Conservation (phyloP, 2,888 invertebrate species). For the Ypsolopha sequella region DNA sequence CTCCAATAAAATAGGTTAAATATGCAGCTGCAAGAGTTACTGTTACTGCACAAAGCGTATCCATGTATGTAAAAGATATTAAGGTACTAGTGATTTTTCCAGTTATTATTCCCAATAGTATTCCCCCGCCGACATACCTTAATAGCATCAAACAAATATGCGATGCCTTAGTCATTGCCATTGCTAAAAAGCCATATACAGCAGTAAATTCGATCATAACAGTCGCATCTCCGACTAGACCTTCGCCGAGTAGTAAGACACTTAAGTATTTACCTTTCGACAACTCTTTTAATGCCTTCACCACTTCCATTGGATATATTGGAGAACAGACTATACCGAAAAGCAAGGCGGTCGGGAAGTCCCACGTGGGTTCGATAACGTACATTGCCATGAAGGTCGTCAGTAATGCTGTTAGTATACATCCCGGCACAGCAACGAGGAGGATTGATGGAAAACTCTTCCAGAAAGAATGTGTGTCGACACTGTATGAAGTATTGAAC, state of each 20-base stretch:
- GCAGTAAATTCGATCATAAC: slow-evolving; percentile 54
- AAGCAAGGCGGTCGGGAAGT: slow-evolving; percentile 36
- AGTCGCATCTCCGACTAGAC: slow-evolving; percentile 49
- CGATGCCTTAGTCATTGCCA: slow-evolving; percentile 33
- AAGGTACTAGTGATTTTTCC: slow-evolving; percentile 41
- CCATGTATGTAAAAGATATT: slow-evolving; percentile 46
- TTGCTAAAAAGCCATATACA: slow-evolving; percentile 39
- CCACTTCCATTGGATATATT: slow-evolving; percentile 54
- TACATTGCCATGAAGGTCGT: slow-evolving; percentile 47
- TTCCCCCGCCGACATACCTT: slow-evolving; percentile 46
- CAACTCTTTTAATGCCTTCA: slow-evolving; percentile 41
- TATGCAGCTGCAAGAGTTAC: slow-evolving; percentile 47
- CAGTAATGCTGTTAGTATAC: slow-evolving; percentile 39
- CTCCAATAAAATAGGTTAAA: slow-evolving; percentile 51
- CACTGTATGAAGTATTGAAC: slow-evolving; percentile 49
- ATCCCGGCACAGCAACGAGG: slow-evolving; percentile 44
- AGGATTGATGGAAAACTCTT: slow-evolving; percentile 47
- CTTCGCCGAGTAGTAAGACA: slow-evolving; percentile 48
- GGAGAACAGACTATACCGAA: slow-evolving; percentile 54
- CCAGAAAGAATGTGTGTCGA: slow-evolving; percentile 54
- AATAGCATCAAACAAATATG: slow-evolving; percentile 42
- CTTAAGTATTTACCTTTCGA: slow-evolving; percentile 51
- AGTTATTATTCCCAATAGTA: slow-evolving; percentile 44
- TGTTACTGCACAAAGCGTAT: slow-evolving; percentile 42
- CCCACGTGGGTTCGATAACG: slow-evolving; percentile 46